Base-by-base conservation (phyloP, 2,888 invertebrate genomes). In the Notodonta dromedarius region DNA sequence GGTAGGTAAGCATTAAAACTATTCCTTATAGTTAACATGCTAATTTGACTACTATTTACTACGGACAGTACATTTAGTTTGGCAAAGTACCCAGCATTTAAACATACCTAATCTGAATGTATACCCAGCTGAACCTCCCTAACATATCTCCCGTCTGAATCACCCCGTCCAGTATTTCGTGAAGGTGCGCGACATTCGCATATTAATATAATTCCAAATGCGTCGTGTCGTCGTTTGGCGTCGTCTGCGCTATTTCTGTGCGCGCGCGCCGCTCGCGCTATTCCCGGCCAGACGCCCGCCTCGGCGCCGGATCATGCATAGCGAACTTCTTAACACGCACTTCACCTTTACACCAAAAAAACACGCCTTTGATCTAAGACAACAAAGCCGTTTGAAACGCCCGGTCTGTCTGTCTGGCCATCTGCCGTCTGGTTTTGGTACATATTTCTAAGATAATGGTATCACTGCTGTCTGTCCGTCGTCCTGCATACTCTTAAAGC, bases 171-270 rank as follows among this genome's bases (percentile, higher is more conserved):
- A 76, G 71, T 70, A 70, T 74, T 74, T 71, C 69, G 70, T 70
- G 72, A 75, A 80, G 80, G 80, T 79, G 76, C 76, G 79, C 69
- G 77, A 73, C 77, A 74, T 80, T 80, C 78, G 79, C 81, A 80
- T 85, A 87, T 87, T 84, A 86, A 86, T 87, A 85, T 79, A 71
- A 72, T 73, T 83, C 83, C 83, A 79, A 86, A 84, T 80, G 76
- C 82, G 82, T 80, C 77, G 71, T 76, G 76, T 69, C 73, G 76
- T 74, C 71, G 77, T 65, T 65, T 73, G 79, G 77, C 82, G 82
- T 77, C 82, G 87, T 88, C 88, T 89, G 83, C 80, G 86, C 80
- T 89, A 88, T 88, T 88, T 87, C 75, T 61, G 83, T 71, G 65
- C 71, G 66, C 73, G 63, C 62, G 75, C 76, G 73, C 62, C 75